Percentiles rank a stretch among this genome's conserved stretches.
Evolutionary conservation across 2,113 vertebrate genomes (phyloP).

Genomic region (Apteryx owenii): DNA sequence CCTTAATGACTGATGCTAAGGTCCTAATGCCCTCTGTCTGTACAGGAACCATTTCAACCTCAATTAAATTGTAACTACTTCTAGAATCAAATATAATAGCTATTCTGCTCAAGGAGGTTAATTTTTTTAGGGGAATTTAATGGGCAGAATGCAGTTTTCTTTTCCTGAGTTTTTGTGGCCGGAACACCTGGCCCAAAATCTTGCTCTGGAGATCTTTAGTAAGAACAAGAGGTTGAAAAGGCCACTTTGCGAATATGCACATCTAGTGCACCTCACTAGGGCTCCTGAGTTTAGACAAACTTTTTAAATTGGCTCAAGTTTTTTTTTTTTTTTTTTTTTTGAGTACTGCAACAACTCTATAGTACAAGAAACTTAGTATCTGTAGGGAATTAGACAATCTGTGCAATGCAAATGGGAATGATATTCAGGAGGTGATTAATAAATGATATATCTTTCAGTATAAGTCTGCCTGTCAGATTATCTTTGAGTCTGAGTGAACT

Average conservation of each 20-base stretch:
- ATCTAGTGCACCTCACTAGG: background rate
- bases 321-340: background rate
- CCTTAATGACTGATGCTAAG: background rate
- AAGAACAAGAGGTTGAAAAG: background rate
- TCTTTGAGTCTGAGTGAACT: background rate
- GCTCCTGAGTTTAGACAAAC: background rate
- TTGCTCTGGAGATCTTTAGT: background rate
- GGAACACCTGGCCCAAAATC: background rate
- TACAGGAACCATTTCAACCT: background rate
- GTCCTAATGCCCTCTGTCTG: background rate
- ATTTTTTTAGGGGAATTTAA: background rate
- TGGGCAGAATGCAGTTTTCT: background rate
- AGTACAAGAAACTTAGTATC: background rate
- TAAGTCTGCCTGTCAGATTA: background rate
- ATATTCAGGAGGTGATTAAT: background rate
- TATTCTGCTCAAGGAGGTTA: background rate
- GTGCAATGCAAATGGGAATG: background rate
- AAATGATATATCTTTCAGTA: background rate
- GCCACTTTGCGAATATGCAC: background rate
- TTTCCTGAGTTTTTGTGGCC: background rate
- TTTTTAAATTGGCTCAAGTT: background rate
- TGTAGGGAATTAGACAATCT: background rate
- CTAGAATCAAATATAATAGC: background rate
- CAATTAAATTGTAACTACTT: background rate
- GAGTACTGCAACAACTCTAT: background rate